Percentiles rank a stretch among this genome's conserved stretches.
These are phyloP conservation scores for Heliconius erato DNA, from an alignment of 2,888 invertebrate species.

Conservation along the genomic window DNA sequence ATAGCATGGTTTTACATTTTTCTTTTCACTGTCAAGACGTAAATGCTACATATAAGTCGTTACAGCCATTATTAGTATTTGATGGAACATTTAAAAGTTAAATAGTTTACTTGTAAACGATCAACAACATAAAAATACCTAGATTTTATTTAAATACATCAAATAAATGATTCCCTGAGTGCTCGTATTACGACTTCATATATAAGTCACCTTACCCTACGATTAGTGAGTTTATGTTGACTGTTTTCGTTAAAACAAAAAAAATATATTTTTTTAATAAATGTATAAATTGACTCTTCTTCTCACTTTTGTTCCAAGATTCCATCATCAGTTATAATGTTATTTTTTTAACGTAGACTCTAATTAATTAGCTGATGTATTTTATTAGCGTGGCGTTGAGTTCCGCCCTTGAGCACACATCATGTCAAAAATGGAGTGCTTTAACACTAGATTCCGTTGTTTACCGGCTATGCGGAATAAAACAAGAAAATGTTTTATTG, in stretches of 20 bases:
- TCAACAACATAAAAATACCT: background rate
- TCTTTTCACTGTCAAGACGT: constrained; percentile 26
- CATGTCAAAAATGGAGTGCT: background rate
- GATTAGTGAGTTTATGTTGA: background rate
- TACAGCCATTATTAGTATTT: constrained; percentile 39
- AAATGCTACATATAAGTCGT: constrained; percentile 46
- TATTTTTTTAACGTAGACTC: background rate
- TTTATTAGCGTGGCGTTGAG: background rate
- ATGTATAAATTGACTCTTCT: too few relatives aligned
- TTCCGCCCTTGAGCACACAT: background rate
- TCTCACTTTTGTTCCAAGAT: too few relatives aligned
- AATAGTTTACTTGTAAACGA: constrained; percentile 26
- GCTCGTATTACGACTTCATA: background rate
- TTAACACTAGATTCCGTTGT: background rate
- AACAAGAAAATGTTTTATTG: background rate
- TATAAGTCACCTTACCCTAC: background rate
- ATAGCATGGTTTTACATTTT: background rate
- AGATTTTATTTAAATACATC: constrained; percentile 24
- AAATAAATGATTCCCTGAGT: constrained; percentile 21
- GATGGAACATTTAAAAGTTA: constrained; percentile 25
- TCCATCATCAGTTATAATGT: too few relatives aligned
- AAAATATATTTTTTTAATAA: background rate
- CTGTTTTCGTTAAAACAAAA: background rate
- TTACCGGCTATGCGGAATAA: background rate
- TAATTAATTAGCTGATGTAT: background rate